Evolutionary conservation across 2,888 invertebrate species (phyloP), one percentile per base, ranked within the genome.

Genomic region (Heliconius sara): DNA sequence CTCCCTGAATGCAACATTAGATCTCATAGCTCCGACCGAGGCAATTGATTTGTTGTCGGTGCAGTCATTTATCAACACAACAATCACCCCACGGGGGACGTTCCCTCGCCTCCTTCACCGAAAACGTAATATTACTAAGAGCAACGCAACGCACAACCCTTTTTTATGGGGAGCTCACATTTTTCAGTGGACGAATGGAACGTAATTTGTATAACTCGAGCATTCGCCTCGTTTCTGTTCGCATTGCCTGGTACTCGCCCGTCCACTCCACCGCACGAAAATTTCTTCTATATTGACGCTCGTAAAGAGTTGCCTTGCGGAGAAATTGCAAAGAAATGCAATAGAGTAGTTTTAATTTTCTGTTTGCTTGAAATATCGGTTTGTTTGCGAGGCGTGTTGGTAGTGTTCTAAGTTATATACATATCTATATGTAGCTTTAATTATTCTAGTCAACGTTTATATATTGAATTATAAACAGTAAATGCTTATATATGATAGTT

Each of bases 131-230:
- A 91, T 90, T 88, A 89, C 86, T 87, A 85, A 88, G 86, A 86
- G 87, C 85, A 80, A 81, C 84, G 85, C 16, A 63, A 57, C 72
- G 70, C 57, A 71, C 76, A 76, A 88, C 88, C 88, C 91, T 88
- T 88, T 92, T 91, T 91, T 91, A 90, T 90, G 80, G 88, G 87
- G 85, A 88, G 85, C 86, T 84, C 87, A 85, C 89, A 91, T 92
- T 92, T 93, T 92, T 91, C 91, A 91, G 88, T 84, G 84, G 88
- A 84, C 88, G 89, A 90, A 91, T 89, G 89, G 89, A 88, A 88
- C 88, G 88, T 88, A 89, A 92, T 93, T 93, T 93, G 89, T 92
- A 87, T 88, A 86, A 87, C 86, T 87, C 86, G 79, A 83, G 84
- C 83, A 84, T 85, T 87, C 84, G 82, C 83, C 82, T 83, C 82